phyloP scores from a whole-genome alignment of 2,797 vertebrate species.

The Malacoraja senta region DNA sequence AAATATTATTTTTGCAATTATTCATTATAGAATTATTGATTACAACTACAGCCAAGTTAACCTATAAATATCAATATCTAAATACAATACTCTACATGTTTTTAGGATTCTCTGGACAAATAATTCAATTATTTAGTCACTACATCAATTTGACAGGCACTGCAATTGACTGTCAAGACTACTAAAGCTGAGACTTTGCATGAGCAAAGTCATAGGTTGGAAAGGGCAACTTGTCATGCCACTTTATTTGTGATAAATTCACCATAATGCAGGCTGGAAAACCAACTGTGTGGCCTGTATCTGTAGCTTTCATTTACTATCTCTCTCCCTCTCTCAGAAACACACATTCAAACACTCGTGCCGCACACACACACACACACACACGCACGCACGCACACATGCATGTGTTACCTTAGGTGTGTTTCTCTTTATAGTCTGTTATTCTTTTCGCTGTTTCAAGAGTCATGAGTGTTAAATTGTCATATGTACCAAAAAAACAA shows the following conservation, averaged over 20 bases:
- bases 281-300: not conserved
- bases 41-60: not conserved
- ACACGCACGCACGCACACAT: not conserved
- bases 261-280: conserved; percentile 21
- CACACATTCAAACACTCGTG: not conserved
- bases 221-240: conserved; percentile 37
- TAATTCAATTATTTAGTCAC: conserved; percentile 18
- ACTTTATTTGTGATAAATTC: conserved; percentile 35
- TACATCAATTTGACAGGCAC: conserved; percentile 32
- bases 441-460: no score
- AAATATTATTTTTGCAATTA: conserved; percentile 7
- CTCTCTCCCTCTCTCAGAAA: not conserved
- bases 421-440: not conserved
- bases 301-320: not conserved
- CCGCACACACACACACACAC: not conserved
- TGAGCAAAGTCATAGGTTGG: conserved; percentile 23
- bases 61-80: conserved; percentile 4
- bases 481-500: no score
- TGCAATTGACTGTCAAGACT: conserved; percentile 31
- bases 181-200: conserved; percentile 27
- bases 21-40: conserved; percentile 6
- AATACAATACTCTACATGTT: conserved; percentile 2
- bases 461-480: no score
- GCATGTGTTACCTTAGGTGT: no score
- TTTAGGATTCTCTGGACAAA: conserved; percentile 25